Evolutionary conservation across 1,140 invertebrate species (phyloP), one percentile per base, ranked within the genome.

Genomic region (Parasteatoda tepidariorum): DNA sequence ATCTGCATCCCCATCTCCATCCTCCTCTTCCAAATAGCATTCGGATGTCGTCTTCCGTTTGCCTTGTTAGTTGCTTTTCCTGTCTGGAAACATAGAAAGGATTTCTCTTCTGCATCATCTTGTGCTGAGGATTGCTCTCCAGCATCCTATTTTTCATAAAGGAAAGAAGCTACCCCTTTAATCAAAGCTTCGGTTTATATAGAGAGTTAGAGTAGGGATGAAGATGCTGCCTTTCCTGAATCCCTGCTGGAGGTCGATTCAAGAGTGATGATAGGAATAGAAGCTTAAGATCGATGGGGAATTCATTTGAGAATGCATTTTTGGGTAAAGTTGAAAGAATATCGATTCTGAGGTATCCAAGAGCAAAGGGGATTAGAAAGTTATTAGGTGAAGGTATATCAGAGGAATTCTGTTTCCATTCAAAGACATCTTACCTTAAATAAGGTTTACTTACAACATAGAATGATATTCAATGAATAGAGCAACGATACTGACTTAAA

Each of bases 171-270:
- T 13, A 9, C 9, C 38, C 26, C 28, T 64, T 64, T 64, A 64
- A 64, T 64, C 61, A 64, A 64, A 64, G 61, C 61, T 18, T 64
- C 26, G n/a, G n/a, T n/a, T n/a, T n/a, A n/a, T n/a, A 48, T 48
- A 48, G 9, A 9, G 18, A 48, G 38, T 9, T 48, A 9, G 38
- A 18, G 9, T 13, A 48, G 38, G 38, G 57, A 59, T 59, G 57
- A 26, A 22, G 22, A 59, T 15, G 57, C n/a, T 22, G 18, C 24
- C n/a, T 22, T 2, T 3, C n/a, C 24, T 59, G 5, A 22, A n/a
- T 13, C 24, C 6, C 57, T 26, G 7, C 57, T 1, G 57, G 7
- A 59, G 57, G 24, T 59, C 9, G 24, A 6, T 26, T 59, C 57
- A 9, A 7, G 57, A 1, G 57, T 7, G 9, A 7, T 59, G 57